Conservation (phyloP, 2,888 invertebrate genomes). For the Tipula lateralis region DNA sequence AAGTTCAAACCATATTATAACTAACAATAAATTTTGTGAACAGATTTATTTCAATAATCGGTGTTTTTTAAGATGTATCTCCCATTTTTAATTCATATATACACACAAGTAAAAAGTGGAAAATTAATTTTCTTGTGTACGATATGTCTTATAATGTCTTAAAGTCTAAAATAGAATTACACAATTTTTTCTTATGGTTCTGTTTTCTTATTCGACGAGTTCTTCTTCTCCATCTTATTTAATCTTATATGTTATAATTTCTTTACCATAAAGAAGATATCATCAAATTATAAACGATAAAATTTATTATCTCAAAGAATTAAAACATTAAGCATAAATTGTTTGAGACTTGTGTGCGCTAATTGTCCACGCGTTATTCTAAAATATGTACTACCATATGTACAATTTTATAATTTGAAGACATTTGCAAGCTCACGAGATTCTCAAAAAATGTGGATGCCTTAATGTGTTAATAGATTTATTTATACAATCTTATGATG, state of each 20-base stretch:
- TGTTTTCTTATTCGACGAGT: neutral
- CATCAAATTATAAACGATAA: neutral
- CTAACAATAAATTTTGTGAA: neutral
- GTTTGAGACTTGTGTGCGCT: neutral
- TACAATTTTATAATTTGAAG: neutral
- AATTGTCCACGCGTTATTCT: neutral
- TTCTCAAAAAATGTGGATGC: neutral
- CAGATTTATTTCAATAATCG: neutral
- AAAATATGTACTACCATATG: neutral
- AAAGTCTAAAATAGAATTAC: neutral
- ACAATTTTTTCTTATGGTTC: neutral
- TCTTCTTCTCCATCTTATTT: neutral
- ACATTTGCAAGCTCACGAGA: neutral
- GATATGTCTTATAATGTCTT: neutral
- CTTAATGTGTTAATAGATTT: neutral
- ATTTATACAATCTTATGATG: neutral
- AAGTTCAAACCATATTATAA: too few relatives aligned
- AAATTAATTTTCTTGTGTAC: neutral
- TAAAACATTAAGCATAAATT: neutral
- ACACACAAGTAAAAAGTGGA: neutral
- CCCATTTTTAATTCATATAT: neutral
- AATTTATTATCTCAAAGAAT: neutral
- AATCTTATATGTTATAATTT: neutral
- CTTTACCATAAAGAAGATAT: constrained; percentile 15
- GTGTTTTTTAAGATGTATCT: too few relatives aligned